phyloP scores from a whole-genome alignment of 2,113 vertebrate species.

The Odocoileus virginianus region DNA sequence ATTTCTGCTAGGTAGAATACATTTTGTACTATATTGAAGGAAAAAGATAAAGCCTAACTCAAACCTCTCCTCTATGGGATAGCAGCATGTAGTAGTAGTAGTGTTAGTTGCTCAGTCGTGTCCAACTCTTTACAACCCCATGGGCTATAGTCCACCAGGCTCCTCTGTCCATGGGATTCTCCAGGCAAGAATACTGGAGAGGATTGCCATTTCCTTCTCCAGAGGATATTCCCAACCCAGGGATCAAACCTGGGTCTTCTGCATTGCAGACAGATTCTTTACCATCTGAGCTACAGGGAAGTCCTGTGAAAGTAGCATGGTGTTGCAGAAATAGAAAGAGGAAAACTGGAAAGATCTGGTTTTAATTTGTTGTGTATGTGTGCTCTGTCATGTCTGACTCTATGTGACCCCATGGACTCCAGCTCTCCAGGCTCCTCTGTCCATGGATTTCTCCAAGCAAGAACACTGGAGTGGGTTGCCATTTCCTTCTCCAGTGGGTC shows the following conservation, averaged over 20 bases:
- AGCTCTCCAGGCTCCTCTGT: neutral
- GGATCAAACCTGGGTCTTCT: neutral
- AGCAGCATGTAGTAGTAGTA: neutral
- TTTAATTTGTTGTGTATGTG: neutral
- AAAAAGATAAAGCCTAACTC: neutral
- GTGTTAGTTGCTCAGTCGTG: neutral
- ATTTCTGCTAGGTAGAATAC: neutral
- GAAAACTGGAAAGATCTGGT: neutral
- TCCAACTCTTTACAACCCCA: neutral
- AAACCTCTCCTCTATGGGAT: neutral
- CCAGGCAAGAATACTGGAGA: neutral
- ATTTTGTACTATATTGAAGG: neutral
- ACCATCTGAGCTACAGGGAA: neutral
- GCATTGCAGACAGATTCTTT: neutral
- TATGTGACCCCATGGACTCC: neutral
- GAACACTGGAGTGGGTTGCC: neutral
- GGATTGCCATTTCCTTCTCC: neutral
- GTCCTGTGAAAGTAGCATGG: neutral
- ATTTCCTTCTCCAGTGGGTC: neutral
- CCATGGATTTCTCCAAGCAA: neutral
- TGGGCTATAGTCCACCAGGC: neutral
- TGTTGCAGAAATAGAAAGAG: neutral
- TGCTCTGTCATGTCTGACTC: accelerated
- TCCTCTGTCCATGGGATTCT: neutral
- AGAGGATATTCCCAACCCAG: neutral